Base-by-base conservation (phyloP, 2,113 vertebrate genomes). In the Thinocorus orbignyianus region DNA sequence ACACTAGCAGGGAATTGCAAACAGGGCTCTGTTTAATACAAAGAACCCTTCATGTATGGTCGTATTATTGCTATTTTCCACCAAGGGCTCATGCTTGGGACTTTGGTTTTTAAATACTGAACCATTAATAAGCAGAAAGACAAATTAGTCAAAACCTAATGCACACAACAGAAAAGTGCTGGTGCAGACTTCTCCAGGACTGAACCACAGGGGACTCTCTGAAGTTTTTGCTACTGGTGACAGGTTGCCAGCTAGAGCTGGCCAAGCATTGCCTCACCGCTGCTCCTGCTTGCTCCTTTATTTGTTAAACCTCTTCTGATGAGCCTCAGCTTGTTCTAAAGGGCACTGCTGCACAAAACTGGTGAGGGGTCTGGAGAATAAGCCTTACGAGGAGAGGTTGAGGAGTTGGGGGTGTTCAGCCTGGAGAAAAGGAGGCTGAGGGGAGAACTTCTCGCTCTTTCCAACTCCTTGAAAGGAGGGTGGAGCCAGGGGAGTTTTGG, bases 1-100 rank as follows among this genome's bases (percentile, higher is more conserved):
- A 95, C 92, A 88, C 92, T 86, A 95, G 86, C 84, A 66, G 69
- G 80, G 93, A 81, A 92, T 93, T 95, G 96, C 88, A 92, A 87
- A 94, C 51, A 83, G 54, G 95, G 92, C 66, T 81, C 88, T 49
- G 65, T 64, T 90, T 85, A 83, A 96, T 90, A 97, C 62, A 86
- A 96, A 97, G 96, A 93, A 90, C 79, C 51, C 86, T 86, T 89
- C 33, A 52, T 17, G 79, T 64, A 57, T 20, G n/a, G 83, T 73
- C 82, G 61, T 64, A 33, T 93, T 91, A 88, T 94, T 85, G 73
- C 58, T 69, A 6, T 71, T 93, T 87, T 73, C 91, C 92, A 95
- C 88, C 62, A 18, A 57, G 81, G 93, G 87, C 73, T 88, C 66
- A 10, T 65, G 84, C 88, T 91, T 20, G 13, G 61, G 69, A 94